phyloP scores from a whole-genome alignment of 2,888 invertebrate species.

The Craniophora ligustri region DNA sequence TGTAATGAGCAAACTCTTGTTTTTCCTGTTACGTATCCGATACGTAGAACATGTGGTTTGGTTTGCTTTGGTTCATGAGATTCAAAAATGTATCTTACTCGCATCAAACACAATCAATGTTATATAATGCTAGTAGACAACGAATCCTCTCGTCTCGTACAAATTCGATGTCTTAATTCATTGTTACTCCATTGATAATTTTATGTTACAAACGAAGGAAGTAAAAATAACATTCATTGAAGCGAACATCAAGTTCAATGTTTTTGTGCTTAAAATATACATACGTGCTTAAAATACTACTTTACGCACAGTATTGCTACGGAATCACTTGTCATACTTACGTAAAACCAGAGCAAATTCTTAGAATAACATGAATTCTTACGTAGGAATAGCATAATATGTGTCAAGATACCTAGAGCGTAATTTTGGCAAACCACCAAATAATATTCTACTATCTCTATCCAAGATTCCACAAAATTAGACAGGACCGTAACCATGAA shows the following conservation, averaged over 20 bases:
- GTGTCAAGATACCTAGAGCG: slow-evolving; percentile 47
- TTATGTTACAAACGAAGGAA: neutral
- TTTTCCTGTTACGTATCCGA: no score
- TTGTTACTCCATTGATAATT: neutral
- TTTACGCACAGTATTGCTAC: slow-evolving; percentile 58
- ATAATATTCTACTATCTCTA: slow-evolving; percentile 63
- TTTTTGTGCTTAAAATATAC: slow-evolving; percentile 70
- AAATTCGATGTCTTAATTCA: neutral
- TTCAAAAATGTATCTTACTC: no score
- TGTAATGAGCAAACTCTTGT: no score
- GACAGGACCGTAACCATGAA: slow-evolving; percentile 60
- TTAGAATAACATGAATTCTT: slow-evolving; percentile 52
- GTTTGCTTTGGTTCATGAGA: no score
- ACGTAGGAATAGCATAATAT: slow-evolving; percentile 54
- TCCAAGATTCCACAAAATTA: slow-evolving; percentile 65
- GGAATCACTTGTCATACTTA: slow-evolving; percentile 61
- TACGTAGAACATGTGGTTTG: no score
- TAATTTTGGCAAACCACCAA: slow-evolving; percentile 70
- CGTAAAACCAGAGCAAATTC: slow-evolving; percentile 53
- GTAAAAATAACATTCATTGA: slow-evolving; percentile 64
- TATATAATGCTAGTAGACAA: no score
- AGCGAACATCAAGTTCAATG: slow-evolving; percentile 71
- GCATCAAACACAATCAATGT: neutral
- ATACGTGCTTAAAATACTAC: slow-evolving; percentile 71
- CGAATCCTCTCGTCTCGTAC: no score